phyloP scores from a whole-genome alignment of 2,888 invertebrate species.

The Oscheius sp. region DNA sequence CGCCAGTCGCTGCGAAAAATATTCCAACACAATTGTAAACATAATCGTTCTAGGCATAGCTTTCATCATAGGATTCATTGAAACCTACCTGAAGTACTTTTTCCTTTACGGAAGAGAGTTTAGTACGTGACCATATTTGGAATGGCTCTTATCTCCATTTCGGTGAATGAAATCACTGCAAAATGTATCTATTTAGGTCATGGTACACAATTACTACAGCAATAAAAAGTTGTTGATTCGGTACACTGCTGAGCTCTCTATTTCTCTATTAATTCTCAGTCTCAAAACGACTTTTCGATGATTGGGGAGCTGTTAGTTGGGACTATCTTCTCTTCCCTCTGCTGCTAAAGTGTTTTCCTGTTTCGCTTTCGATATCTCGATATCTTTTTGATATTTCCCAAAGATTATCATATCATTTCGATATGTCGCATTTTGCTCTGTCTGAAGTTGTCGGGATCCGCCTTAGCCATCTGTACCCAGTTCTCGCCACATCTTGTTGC shows the following conservation, averaged over 20 bases:
- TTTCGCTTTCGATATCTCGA: conserved; percentile 5
- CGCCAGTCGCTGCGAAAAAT: neutral
- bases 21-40: neutral
- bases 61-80: conserved; percentile 2
- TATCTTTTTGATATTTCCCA: neutral
- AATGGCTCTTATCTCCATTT: neutral
- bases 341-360: neutral
- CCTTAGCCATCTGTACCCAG: too few relatives aligned
- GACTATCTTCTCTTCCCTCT: neutral
- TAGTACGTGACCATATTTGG: neutral
- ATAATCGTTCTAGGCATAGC: neutral
- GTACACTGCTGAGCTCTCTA: neutral
- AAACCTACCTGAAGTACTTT: conserved; percentile 17
- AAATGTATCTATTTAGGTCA: conserved; percentile 10
- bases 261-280: neutral
- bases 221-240: conserved; percentile 16
- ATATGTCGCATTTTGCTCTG: too few relatives aligned
- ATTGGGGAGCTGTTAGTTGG: conserved; percentile 1
- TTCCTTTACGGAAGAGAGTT: conserved; percentile 17
- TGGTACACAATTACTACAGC: conserved; percentile 15
- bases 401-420: too few relatives aligned
- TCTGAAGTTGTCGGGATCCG: too few relatives aligned
- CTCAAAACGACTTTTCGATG: neutral
- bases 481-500: too few relatives aligned
- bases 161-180: neutral